Percentiles rank a stretch among this genome's conserved stretches.
Evolutionary conservation across 2,113 vertebrate species (phyloP).

Genomic region (Clarias batrachus): DNA sequence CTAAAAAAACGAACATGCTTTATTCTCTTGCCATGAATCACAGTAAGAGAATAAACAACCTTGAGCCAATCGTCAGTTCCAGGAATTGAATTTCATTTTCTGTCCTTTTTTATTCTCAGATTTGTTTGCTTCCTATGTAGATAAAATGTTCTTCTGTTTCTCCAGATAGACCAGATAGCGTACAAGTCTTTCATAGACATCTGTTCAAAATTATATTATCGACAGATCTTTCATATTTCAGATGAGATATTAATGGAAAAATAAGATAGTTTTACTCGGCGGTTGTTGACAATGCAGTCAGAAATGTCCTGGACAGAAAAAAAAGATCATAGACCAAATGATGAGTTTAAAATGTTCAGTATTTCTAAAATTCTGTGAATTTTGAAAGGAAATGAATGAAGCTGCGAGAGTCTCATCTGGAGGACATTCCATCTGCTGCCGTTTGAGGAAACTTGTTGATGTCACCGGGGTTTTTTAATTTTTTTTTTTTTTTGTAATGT

Average conservation of each 20-base stretch:
- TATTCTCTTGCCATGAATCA: not conserved
- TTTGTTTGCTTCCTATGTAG: not conserved
- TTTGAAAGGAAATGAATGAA: too few species aligned
- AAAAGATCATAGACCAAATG: not conserved
- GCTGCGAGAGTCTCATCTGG: too few species aligned
- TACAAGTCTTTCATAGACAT: not conserved
- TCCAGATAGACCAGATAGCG: not conserved
- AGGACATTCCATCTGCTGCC: too few species aligned
- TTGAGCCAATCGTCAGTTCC: not conserved
- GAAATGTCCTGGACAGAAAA: not conserved
- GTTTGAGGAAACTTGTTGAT: too few species aligned
- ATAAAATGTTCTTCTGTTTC: not conserved
- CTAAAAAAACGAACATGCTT: not conserved
- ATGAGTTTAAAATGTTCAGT: not conserved
- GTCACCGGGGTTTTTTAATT: too few species aligned
- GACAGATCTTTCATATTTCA: not conserved
- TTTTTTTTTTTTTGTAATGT: too few species aligned
- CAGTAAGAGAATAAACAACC: not conserved
- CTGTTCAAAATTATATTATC: not conserved
- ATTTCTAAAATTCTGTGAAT: not conserved
- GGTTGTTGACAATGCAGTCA: not conserved
- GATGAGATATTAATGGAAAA: not conserved
- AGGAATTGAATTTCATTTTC: conserved; percentile 1
- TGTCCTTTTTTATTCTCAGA: not conserved
- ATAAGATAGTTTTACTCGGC: not conserved